Percentiles rank a stretch among this genome's conserved stretches.
Evolutionary conservation across 2,797 vertebrate species (phyloP).

Genomic region (Urosaurus nigricauda): DNA sequence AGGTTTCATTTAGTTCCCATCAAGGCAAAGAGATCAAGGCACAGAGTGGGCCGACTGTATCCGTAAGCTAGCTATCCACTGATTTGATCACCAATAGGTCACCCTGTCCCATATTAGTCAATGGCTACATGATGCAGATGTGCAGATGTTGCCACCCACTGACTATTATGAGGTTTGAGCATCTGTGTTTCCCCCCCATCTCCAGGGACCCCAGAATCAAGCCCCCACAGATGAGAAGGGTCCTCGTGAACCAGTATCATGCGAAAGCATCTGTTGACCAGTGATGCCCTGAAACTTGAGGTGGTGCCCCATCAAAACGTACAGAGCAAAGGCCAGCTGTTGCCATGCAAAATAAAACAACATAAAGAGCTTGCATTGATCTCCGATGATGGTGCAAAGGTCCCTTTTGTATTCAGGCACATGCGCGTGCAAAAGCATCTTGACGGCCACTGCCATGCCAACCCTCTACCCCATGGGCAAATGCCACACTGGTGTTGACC

Average conservation of each 20-base stretch:
- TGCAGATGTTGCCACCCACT: no score
- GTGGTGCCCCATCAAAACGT: not conserved
- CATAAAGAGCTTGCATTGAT: not conserved
- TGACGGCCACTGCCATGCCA: not conserved
- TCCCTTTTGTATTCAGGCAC: not conserved
- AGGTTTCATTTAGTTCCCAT: no score
- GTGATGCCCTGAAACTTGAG: not conserved
- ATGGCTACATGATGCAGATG: no score
- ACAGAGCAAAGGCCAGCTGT: not conserved
- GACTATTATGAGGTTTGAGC: no score
- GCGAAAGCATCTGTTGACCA: not conserved
- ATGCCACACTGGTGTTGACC: not conserved
- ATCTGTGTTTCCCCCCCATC: no score
- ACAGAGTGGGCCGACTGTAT: no score
- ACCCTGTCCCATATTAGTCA: no score
- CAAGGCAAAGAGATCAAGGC: no score
- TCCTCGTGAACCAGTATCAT: not conserved
- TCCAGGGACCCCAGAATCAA: no score
- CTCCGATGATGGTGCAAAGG: not conserved
- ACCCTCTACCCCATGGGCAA: no score
- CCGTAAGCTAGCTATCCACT: no score
- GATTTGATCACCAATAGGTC: no score
- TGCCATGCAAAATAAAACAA: not conserved
- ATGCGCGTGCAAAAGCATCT: constrained; percentile 28
- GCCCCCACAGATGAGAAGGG: not conserved